Evolutionary conservation across 2,113 vertebrate species (phyloP).

Genomic region (Globicephala melas): DNA sequence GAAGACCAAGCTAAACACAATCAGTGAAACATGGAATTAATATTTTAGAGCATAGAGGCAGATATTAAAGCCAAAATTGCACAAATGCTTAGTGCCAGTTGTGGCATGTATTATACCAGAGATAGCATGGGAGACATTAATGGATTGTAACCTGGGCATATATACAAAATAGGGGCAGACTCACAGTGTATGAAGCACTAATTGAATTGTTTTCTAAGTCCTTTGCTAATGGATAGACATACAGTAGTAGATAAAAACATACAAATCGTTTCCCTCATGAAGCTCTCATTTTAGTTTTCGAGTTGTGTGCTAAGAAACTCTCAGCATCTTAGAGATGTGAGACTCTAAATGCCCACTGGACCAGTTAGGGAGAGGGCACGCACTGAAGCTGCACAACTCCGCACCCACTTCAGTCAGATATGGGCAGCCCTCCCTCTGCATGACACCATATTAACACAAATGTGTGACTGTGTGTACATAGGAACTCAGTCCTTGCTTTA

Average conservation of each 20-base stretch:
- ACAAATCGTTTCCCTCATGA: background rate
- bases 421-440: no score
- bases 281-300: background rate
- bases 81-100: background rate
- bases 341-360: background rate
- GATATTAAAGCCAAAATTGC: background rate
- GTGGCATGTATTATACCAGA: background rate
- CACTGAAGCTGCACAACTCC: background rate
- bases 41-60: background rate
- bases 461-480: rapidly evolving
- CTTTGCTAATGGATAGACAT: background rate
- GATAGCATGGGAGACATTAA: background rate
- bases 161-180: background rate
- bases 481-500: background rate
- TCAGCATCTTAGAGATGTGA: background rate
- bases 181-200: background rate
- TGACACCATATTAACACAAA: rapidly evolving
- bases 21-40: background rate
- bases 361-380: background rate
- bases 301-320: background rate
- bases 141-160: background rate
- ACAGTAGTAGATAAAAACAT: background rate
- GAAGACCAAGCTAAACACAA: background rate
- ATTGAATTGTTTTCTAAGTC: background rate
- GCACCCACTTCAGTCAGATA: rapidly evolving